Base-by-base conservation (phyloP, 2,888 invertebrate genomes). In the Melikaiella ostensackeni region DNA sequence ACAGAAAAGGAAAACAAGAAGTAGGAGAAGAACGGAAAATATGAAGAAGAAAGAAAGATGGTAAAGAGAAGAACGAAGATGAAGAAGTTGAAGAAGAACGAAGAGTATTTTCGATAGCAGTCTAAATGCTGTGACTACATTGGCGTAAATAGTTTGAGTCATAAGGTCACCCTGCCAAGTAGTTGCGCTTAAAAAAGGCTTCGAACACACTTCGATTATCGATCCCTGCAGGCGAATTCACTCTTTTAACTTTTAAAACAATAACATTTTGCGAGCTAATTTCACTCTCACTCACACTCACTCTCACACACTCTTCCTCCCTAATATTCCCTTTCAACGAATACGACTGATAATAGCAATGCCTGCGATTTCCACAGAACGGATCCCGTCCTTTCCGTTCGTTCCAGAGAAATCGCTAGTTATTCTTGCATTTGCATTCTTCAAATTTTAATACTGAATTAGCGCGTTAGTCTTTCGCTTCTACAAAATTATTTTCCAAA, bases 131-230 rank as follows among this genome's bases (percentile, higher is more conserved):
- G 70, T 70, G 70, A 70, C 70, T 50, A 70, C 63, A 42, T 70
- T 50, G 30, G 70, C 70, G 70, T 70, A 70, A 70, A 70, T 27
- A 16, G 24, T 57, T 57, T 57, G 57, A 24, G 57, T 59, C 59
- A 59, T 27, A 59, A 59, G 50, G 50, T 78, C 81, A 82, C 78
- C 82, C 81, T 77, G 80, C 79, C 81, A 85, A 84, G 79, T 76
- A 81, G 74, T 79, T 77, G 35, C 61, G 42, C 38, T 59, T 77
- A 82, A 85, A 82, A 87, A 86, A 86, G 84, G 84, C 85, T 85
- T 85, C 86, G 86, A 86, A 84, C 86, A 86, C 85, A 84, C 85
- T 84, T 74, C 86, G 83, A 77, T 84, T 83, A 85, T 86, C 85
- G 85, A 85, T 87, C 83, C 84, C 82, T 83, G 81, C 82, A 84